Evolutionary conservation across 2,888 invertebrate species (phyloP).

Genomic region (Calameuta idolon): DNA sequence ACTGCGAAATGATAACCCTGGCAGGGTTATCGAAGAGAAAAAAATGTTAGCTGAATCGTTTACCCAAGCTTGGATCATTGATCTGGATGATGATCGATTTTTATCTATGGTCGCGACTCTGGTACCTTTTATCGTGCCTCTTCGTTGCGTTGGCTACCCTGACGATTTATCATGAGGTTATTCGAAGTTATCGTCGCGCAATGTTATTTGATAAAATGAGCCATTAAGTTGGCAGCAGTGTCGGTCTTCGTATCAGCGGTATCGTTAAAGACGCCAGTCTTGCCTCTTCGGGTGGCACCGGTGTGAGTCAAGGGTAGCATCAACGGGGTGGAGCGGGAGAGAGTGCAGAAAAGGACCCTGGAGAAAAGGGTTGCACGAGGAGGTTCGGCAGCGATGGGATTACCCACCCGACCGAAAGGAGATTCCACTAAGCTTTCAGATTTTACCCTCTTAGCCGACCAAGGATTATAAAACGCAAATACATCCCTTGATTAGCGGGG

Average conservation of each 20-base stretch:
- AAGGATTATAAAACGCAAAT: conserved; percentile 67
- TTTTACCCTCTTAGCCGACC: conserved; percentile 64
- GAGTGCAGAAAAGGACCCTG: neutral
- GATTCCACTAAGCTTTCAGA: conserved; percentile 65
- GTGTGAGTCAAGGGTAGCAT: conserved; percentile 13
- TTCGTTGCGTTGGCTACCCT: neutral
- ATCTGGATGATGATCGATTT: neutral
- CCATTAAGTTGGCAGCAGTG: conserved; percentile 57
- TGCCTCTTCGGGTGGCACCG: neutral
- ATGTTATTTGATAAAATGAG: conserved; percentile 62
- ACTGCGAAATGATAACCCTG: neutral
- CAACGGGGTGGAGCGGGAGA: conserved; percentile 27
- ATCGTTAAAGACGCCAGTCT: conserved; percentile 31
- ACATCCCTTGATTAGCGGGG: conserved; percentile 65
- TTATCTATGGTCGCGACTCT: neutral
- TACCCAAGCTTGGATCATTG: neutral
- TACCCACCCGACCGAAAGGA: conserved; percentile 58
- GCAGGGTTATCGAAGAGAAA: neutral
- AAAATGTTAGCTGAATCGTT: neutral
- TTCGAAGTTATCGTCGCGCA: conserved; percentile 43
- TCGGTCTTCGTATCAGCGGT: conserved; percentile 40
- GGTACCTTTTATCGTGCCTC: neutral
- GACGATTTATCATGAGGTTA: conserved; percentile 42
- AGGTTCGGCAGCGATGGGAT: conserved; percentile 41
- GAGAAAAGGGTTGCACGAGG: conserved; percentile 21